phyloP scores from a whole-genome alignment of 2,888 invertebrate species.

The Panorpa germanica region DNA sequence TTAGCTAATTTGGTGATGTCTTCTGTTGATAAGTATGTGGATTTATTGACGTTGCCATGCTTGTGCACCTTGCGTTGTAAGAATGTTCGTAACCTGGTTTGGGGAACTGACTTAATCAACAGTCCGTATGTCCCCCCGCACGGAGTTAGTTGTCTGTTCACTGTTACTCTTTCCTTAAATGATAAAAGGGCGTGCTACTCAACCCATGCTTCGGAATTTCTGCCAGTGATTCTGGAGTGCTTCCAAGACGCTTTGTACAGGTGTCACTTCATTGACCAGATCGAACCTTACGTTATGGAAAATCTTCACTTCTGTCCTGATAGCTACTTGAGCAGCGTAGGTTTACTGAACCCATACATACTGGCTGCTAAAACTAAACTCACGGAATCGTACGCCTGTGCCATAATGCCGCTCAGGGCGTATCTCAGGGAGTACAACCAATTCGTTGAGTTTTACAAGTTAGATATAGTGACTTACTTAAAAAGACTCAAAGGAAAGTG shows the following conservation, averaged over 20 bases:
- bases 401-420: conserved; percentile 51
- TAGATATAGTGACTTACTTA: conserved; percentile 16
- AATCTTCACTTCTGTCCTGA: conserved; percentile 56
- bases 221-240: conserved; percentile 37
- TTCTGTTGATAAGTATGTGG: too few relatives aligned
- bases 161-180: conserved; percentile 44
- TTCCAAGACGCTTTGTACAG: conserved; percentile 49
- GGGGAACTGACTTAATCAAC: conserved; percentile 42
- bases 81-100: too few relatives aligned
- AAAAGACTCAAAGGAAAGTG: conserved; percentile 37
- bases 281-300: conserved; percentile 53
- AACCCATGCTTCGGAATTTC: conserved; percentile 36
- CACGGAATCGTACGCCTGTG: conserved; percentile 40
- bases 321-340: conserved; percentile 55
- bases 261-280: conserved; percentile 54
- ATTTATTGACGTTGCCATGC: too few relatives aligned
- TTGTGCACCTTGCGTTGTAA: too few relatives aligned
- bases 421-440: conserved; percentile 49
- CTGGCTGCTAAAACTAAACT: too few relatives aligned
- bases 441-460: conserved; percentile 40
- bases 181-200: conserved; percentile 45
- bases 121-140: conserved; percentile 45
- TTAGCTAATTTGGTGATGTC: conserved; percentile 11
- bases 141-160: too few relatives aligned
- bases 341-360: conserved; percentile 35